phyloP scores from a whole-genome alignment of 2,113 vertebrate species.

The Ammospiza nelsoni region DNA sequence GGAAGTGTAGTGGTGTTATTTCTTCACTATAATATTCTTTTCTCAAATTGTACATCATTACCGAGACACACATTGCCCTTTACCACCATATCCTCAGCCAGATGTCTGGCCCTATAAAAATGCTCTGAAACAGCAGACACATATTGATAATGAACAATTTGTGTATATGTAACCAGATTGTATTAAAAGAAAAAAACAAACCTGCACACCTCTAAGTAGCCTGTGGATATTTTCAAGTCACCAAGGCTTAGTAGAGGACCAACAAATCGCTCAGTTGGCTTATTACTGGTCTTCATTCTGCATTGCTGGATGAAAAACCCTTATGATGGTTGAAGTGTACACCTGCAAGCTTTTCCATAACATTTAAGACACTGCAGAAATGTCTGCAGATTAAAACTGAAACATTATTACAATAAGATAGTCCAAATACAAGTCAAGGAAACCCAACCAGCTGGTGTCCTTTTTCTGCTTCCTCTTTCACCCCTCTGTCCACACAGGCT shows the following conservation, averaged over 20 bases:
- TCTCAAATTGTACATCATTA: background rate
- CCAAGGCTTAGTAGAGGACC: background rate
- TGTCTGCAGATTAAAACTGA: background rate
- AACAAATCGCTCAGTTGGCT: background rate
- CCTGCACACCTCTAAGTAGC: background rate
- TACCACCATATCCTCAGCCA: background rate
- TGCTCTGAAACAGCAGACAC: background rate
- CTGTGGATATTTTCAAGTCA: background rate
- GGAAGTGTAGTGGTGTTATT: background rate
- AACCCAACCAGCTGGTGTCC: background rate
- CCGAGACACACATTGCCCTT: background rate
- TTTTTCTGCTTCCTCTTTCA: background rate
- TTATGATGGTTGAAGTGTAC: background rate
- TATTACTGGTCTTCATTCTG: background rate
- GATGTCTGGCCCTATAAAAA: background rate
- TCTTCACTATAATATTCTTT: background rate
- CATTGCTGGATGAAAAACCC: background rate
- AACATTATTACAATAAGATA: background rate
- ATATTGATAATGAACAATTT: background rate
- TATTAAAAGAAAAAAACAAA: background rate
- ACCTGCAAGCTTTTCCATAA: background rate
- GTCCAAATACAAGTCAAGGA: background rate
- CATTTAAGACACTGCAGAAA: background rate
- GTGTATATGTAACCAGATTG: background rate
- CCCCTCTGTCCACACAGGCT: background rate